Percentiles rank a stretch among this genome's conserved stretches.
phyloP scores from a whole-genome alignment of 2,113 vertebrate species.

The Scopus umbretta region DNA sequence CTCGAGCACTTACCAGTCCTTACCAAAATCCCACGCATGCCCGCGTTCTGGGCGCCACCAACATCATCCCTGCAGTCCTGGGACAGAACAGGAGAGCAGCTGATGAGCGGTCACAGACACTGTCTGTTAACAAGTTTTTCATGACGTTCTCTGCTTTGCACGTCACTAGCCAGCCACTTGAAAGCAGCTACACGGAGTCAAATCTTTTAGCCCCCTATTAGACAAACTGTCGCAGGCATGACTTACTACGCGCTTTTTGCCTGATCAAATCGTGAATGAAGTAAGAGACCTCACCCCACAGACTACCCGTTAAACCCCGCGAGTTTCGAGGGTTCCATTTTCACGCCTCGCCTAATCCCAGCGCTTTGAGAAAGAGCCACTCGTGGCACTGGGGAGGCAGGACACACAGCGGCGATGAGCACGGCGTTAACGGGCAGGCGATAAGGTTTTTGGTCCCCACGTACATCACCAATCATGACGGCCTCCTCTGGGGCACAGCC shows the following conservation, averaged over 20 bases:
- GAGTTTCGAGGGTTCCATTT: not conserved
- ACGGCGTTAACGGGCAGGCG: not conserved
- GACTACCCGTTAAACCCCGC: not conserved
- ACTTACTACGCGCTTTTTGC: not conserved
- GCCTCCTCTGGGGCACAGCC: constrained; percentile 78
- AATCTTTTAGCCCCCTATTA: not conserved
- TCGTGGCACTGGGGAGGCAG: not conserved
- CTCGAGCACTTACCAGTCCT: constrained; percentile 78
- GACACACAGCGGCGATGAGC: not conserved
- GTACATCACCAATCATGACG: constrained; percentile 94
- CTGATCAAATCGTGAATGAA: not conserved
- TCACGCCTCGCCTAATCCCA: not conserved
- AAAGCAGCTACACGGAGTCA: rapidly evolving
- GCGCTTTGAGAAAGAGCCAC: not conserved
- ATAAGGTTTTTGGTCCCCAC: constrained; percentile 6
- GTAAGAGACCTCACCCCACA: not conserved
- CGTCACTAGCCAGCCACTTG: not conserved
- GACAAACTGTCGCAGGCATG: not conserved
- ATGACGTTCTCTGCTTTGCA: not conserved
- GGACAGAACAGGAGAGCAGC: not conserved
- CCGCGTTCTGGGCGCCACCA: constrained; percentile 85
- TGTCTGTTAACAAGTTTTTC: not conserved
- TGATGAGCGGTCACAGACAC: not conserved
- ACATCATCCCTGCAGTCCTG: constrained; percentile 94
- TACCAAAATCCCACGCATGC: constrained; percentile 93